phyloP scores from a whole-genome alignment of 2,888 invertebrate species.

The Polyommatus iphigenia region DNA sequence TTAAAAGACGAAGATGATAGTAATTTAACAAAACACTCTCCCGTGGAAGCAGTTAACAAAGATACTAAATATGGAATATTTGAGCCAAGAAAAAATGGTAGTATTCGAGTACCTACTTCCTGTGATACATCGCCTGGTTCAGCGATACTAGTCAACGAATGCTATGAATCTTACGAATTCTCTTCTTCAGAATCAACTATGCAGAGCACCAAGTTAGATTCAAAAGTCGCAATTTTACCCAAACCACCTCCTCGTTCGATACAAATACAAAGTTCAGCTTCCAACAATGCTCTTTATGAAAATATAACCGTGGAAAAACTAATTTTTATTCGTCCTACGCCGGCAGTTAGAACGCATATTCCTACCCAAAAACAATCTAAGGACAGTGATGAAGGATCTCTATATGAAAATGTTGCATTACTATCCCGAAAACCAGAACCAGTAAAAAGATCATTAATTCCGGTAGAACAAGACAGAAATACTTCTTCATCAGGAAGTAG shows the following conservation, averaged over 20 bases:
- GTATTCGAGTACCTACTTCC: constrained; percentile 50
- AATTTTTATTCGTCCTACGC: constrained; percentile 53
- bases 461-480: constrained; percentile 46
- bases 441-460: constrained; percentile 54
- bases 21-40: constrained; percentile 45
- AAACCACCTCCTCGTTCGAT: constrained; percentile 60
- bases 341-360: constrained; percentile 64
- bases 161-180: constrained; percentile 70
- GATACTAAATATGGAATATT: constrained; percentile 60
- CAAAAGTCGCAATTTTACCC: constrained; percentile 47
- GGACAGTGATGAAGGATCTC: constrained; percentile 49
- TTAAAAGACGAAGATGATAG: constrained; percentile 53
- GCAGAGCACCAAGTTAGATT: constrained; percentile 39
- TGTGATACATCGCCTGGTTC: constrained; percentile 58
- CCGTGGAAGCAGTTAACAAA: constrained; percentile 57
- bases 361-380: constrained; percentile 52
- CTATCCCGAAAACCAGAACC: constrained; percentile 56
- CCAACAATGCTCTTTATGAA: constrained; percentile 61
- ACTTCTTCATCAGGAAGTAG: constrained; percentile 53
- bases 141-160: constrained; percentile 64
- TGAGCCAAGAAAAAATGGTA: constrained; percentile 55
- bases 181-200: constrained; percentile 37
- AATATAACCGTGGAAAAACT: constrained; percentile 55
- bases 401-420: constrained; percentile 67
- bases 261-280: constrained; percentile 43